Base-by-base conservation (phyloP, 2,797 vertebrate genomes). In the Petrocephalus schoutedeni region DNA sequence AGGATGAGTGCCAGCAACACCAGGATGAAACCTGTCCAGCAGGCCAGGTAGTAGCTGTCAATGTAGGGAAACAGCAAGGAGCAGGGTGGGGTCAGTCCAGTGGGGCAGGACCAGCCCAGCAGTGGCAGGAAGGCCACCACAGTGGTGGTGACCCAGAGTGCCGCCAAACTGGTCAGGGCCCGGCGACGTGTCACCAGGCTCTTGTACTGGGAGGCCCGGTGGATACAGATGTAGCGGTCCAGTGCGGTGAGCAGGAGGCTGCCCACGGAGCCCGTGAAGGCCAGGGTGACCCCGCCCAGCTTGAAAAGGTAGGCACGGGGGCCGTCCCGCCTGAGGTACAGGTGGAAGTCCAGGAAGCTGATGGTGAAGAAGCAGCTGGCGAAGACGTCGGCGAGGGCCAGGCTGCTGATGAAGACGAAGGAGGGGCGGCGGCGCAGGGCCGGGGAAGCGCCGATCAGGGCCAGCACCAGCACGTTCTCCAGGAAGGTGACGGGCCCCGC, bases 141-240 rank as follows among this genome's bases (percentile, higher is more conserved):
- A 0, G 93, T 91, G 0, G 95, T 96, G 53, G 90, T 3, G 2
- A 91, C 87, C 98, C 98, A 99, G 90, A 98, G 94, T 77, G 92
- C 54, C 0, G 93, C 91, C 64, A 99, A 92, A 3, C 95, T 94
- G 57, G 89, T 53, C 89, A 97, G 88, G 0, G 98, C 97, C 89
- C 96, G 94, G 14, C 61, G 92, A 2, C 92, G 95, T 0, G 97
- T 99, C 91, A 99, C 92, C 7, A 98, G 91, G 49, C 94, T 90
- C 92, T 97, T 98, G 93, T 99, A 99, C 0, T 91, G 53, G 0
- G 94, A 91, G 2, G 97, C 95, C 14, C 93, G 93, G 89, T 96
- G 90, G 91, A 99, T 97, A 92, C 97, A 99, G 89, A 99, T 92
- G 93, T 98, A 98, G 21, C 98, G 96, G 92, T 99, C 98, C 77